Conservation (phyloP, 2,888 invertebrate species). For the Polydrusus pterygomalis region DNA sequence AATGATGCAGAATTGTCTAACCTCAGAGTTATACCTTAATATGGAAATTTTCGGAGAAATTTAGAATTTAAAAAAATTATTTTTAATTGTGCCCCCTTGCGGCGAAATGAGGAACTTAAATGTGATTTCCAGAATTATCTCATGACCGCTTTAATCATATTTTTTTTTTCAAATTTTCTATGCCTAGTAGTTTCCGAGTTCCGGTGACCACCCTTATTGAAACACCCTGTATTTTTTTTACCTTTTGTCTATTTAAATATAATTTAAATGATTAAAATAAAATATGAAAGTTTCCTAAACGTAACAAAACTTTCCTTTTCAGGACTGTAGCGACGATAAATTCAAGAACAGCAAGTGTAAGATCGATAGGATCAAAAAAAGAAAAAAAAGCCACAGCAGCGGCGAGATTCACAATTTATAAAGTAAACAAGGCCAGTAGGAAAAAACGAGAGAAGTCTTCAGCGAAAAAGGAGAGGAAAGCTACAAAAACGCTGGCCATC, state of each 20-base stretch:
- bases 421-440: conserved; percentile 94
- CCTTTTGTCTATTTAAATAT: background rate
- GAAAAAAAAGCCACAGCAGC: conserved; percentile 82
- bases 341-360: conserved; percentile 64
- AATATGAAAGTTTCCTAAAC: background rate
- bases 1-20: no score
- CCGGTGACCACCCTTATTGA: no score
- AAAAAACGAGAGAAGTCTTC: conserved; percentile 96
- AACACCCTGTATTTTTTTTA: no score
- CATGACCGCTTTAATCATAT: no score
- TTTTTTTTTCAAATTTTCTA: no score
- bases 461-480: conserved; percentile 96
- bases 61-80: no score
- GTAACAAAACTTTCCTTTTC: conserved; percentile 58
- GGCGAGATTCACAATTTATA: conserved; percentile 92
- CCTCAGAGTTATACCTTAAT: no score
- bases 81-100: no score
- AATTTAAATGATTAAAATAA: background rate
- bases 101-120: no score
- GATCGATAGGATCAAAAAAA: conserved; percentile 80
- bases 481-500: conserved; percentile 98
- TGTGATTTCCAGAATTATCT: no score
- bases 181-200: no score
- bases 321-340: conserved; percentile 78
- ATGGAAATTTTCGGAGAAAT: no score